Base-by-base conservation (phyloP, 2,888 invertebrate genomes). In the Nowickia ferox region DNA sequence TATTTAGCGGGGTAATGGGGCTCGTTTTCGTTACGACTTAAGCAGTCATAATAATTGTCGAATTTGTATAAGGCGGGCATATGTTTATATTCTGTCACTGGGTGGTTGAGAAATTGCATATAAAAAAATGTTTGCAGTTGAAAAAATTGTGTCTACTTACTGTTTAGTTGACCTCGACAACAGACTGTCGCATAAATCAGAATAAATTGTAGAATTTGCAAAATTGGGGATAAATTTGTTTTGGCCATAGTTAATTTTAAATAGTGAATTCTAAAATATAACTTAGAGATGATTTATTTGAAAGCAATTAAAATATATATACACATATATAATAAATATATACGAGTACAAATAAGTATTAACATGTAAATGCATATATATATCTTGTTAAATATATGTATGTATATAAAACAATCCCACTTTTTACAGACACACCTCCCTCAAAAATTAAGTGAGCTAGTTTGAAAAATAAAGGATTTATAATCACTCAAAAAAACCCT, bases 21-120 rank as follows among this genome's bases (percentile, higher is more conserved):
- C n/a, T 61, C 61, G 1, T 4, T 0, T 3, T 42, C 40, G 2
- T 78, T 75, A 1, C 78, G n/a, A 19, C 95, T 93, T 30, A 90
- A 82, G 55, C 92, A 92, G 9, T 86, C 84, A 78, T 90, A 89
- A 61, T 91, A 92, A 81, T 92, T 90, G 5, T 92, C 92, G 13
- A 90, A 76, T 6, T 87, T 80, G 15, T 88, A 88, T 11, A 92
- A 30, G 0, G 89, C 85, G 0, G 92, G 92, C 91, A 92, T 90
- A 79, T 88, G 84, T 38, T 88, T 89, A 69, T 91, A 59, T 13
- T 46, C 65, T 8, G 30, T 42, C 5, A 42, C 80, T 80, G 13
- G 13, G 6, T 13, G 22, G 10, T 44, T 5, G 3, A 15, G 8
- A 48, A 78, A 51, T 59, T n/a, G 19, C 30, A 30, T 30, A 30